Evolutionary conservation across 2,888 invertebrate species (phyloP), one percentile per base, ranked within the genome.

Genomic region (Apodemia duryi): DNA sequence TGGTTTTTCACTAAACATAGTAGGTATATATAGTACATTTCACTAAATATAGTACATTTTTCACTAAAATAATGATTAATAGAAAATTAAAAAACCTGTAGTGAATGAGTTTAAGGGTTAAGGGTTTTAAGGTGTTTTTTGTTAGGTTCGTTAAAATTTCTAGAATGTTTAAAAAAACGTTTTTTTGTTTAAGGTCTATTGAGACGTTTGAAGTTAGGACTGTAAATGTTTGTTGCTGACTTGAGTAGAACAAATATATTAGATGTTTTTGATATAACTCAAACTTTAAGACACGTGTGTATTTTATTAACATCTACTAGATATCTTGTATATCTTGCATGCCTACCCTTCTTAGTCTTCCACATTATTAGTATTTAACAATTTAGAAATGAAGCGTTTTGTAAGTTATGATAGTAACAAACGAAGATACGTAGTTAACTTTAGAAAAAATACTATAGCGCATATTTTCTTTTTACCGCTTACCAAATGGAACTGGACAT

Each of bases 391-490:
- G 29, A 29, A 29, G 29, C 28, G 1, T 54, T 54, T 54, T 54
- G 21, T 54, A 54, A 54, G 29, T 54, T 43, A 43, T 54, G 54
- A 54, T 54, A 54, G 54, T 29, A 29, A 29, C 10, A 54, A 21
- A 10, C 21, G 29, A 10, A 54, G 10, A 38, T 61, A 35, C 29
- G 49, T 64, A 64, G 64, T 38, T 60, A 49, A 64, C 13, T 46
- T 61, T 64, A 64, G 61, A 51, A 11, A 11, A 28, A 28, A 81
- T 84, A 89, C 81, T 88, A 89, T 89, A 90, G 90, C 70, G 84
- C 85, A 83, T 84, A 83, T 87, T 88, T 86, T 90, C 85, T 88
- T 84, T 88, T 90, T 90, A 84, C 83, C 85, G 91, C 91, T 87
- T 88, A 84, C 91, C 86, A 81, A 86, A 86, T 75, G 84, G 89